phyloP scores from a whole-genome alignment of 2,113 vertebrate species.

The Zapus hudsonius region DNA sequence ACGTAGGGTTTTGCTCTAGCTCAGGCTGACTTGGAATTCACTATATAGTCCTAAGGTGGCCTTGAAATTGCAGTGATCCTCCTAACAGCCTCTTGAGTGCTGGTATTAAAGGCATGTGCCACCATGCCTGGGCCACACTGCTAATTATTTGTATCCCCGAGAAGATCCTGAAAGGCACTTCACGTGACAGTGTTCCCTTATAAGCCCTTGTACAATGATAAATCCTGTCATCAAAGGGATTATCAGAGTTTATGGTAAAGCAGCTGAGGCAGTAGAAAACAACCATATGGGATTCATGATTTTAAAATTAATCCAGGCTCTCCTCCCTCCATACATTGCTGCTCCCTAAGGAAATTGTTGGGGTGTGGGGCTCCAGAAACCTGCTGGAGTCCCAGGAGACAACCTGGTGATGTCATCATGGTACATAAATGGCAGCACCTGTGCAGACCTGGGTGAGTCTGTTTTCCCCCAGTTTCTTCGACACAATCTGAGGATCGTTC shows the following conservation, averaged over 20 bases:
- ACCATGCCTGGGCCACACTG: no score
- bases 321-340: background rate
- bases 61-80: no score
- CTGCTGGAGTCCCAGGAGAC: background rate
- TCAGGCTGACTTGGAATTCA: no score
- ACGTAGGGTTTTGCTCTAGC: no score
- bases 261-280: background rate
- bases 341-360: conserved; percentile 19
- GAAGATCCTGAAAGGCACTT: background rate
- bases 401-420: background rate
- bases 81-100: no score
- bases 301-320: conserved; percentile 21
- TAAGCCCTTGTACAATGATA: background rate
- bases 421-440: background rate
- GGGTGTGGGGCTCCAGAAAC: background rate
- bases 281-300: background rate
- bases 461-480: background rate
- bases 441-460: background rate
- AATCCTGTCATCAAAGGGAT: background rate
- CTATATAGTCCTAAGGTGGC: no score
- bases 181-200: background rate
- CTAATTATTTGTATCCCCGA: background rate
- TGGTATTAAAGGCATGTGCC: no score
- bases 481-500: background rate
- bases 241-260: background rate